Percentiles rank a stretch among this genome's conserved stretches.
phyloP scores from a whole-genome alignment of 2,797 vertebrate species.

The Artibeus lituratus region DNA sequence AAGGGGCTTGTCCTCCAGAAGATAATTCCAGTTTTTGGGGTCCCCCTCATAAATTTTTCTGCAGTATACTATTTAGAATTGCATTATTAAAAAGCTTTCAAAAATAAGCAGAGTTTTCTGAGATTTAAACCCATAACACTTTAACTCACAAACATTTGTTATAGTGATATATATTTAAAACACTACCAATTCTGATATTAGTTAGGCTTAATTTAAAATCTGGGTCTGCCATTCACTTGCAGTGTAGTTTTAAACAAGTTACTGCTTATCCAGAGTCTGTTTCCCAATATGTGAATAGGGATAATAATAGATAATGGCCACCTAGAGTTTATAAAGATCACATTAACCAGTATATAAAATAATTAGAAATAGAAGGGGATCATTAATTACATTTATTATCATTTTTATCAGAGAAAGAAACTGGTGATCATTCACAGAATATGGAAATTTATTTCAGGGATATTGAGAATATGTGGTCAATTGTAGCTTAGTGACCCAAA shows the following conservation, averaged over 20 bases:
- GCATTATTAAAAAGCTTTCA: conserved; percentile 42
- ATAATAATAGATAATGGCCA: not conserved
- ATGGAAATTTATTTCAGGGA: not conserved
- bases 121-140: conserved; percentile 9
- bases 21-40: too few relatives aligned
- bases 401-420: not conserved
- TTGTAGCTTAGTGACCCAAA: not conserved
- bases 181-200: conserved; percentile 30
- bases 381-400: not conserved
- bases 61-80: conserved; percentile 45
- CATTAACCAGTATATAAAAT: not conserved
- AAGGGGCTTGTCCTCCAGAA: too few relatives aligned
- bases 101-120: not conserved
- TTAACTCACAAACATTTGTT: not conserved
- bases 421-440: not conserved
- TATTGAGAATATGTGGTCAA: not conserved
- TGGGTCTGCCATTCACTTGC: not conserved
- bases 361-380: not conserved
- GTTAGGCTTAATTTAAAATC: conserved; percentile 17
- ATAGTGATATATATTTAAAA: conserved; percentile 23
- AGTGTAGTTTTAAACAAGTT: not conserved
- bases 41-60: conserved; percentile 28
- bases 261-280: not conserved
- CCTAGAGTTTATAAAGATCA: not conserved
- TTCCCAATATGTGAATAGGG: not conserved